Evolutionary conservation across 2,113 vertebrate genomes (phyloP).

Genomic region (Oryzias woworae): DNA sequence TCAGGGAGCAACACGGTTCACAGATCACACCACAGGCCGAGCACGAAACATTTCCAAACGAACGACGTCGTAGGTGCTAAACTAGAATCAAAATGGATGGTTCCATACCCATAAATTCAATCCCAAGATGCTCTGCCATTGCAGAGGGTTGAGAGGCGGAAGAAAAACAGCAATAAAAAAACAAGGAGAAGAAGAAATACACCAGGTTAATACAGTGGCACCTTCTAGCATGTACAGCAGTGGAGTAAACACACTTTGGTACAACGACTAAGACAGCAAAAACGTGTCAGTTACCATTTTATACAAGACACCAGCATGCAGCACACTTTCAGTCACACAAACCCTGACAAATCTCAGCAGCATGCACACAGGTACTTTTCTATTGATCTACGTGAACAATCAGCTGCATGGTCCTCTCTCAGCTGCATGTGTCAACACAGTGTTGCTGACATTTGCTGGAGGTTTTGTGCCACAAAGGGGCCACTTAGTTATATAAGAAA

Average conservation of each 20-base stretch:
- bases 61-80: constrained; percentile 64
- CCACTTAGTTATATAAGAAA: constrained; percentile 32
- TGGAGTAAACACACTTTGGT: constrained; percentile 50
- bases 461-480: background rate
- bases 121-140: constrained; percentile 98
- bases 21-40: constrained; percentile 61
- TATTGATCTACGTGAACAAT: no score
- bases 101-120: constrained; percentile 99
- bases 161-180: constrained; percentile 53
- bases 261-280: constrained; percentile 39
- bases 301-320: constrained; percentile 67
- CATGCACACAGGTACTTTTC: background rate
- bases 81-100: constrained; percentile 80
- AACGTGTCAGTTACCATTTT: constrained; percentile 29
- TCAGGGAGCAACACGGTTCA: constrained; percentile 58
- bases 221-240: constrained; percentile 53
- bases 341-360: background rate
- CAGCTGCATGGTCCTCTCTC: background rate
- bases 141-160: constrained; percentile 84
- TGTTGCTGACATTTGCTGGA: background rate
- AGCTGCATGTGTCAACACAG: constrained; percentile 8
- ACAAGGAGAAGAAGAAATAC: constrained; percentile 65
- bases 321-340: constrained; percentile 27
- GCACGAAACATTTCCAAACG: constrained; percentile 60
- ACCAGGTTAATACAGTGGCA: constrained; percentile 77